phyloP scores from a whole-genome alignment of 2,113 vertebrate species.

The Ginglymostoma cirratum region DNA sequence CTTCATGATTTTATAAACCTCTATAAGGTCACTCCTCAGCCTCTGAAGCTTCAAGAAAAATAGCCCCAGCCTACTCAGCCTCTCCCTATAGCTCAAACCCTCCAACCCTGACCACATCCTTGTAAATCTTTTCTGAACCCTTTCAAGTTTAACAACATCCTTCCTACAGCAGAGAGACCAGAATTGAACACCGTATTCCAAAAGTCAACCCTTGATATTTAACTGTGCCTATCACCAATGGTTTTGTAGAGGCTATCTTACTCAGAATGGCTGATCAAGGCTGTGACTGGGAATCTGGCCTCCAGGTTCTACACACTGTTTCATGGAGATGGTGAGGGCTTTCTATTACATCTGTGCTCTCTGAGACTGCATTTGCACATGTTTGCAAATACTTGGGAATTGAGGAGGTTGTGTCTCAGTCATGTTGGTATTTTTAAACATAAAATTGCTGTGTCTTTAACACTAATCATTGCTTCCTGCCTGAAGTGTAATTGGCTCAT shows the following conservation, averaged over 20 bases:
- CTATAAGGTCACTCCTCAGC: no score
- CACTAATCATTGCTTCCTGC: neutral
- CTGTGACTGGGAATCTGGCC: neutral
- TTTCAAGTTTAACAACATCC: no score
- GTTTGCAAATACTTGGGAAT: neutral
- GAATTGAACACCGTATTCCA: no score
- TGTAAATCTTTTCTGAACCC: no score
- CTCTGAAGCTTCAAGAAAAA: no score
- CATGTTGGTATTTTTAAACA: neutral
- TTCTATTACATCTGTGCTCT: neutral
- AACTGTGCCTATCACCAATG: neutral
- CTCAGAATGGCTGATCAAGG: neutral
- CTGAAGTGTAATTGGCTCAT: neutral
- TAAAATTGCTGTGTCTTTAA: neutral
- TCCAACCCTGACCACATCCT: no score
- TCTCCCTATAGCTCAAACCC: no score
- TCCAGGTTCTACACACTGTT: neutral
- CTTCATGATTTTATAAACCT: no score
- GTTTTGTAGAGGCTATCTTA: neutral
- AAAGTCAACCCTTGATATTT: neutral
- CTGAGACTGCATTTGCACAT: neutral
- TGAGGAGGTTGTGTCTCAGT: neutral
- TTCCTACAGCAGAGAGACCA: no score
- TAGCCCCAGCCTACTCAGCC: no score
- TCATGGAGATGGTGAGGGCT: neutral